A percentile compares a stretch with the other conserved stretches of the same genome.
Conservation (phyloP, 2,797 vertebrate genomes). For the Sus cebifrons region DNA sequence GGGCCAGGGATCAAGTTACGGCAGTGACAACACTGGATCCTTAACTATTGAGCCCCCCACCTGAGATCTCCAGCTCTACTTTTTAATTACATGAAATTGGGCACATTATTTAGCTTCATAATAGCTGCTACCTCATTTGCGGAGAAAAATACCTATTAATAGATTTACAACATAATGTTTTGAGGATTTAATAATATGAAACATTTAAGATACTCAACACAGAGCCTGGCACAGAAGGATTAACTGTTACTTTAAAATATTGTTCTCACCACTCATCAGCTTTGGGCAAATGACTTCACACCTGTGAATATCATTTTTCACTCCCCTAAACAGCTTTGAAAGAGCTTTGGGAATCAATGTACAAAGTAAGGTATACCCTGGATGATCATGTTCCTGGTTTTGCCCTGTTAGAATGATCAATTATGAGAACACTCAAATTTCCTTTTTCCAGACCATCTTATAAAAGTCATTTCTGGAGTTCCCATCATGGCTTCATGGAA, state of each 20-base stretch:
- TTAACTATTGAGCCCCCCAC: no score
- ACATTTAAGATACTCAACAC: neutral
- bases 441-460: neutral
- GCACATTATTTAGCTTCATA: neutral
- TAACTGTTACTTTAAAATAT: neutral
- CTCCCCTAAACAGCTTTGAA: neutral
- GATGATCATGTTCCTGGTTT: neutral
- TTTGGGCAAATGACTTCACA: neutral
- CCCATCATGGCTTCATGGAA: no score
- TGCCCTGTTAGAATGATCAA: neutral
- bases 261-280: neutral
- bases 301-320: neutral
- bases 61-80: neutral
- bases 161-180: neutral
- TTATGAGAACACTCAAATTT: neutral
- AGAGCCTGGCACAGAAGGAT: neutral
- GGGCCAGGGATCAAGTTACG: no score
- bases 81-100: neutral
- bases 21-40: no score
- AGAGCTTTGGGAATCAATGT: neutral
- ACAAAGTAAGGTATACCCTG: neutral
- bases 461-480: neutral
- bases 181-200: neutral
- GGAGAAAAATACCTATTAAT: neutral
- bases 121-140: neutral